These are phyloP conservation scores for Felis catus DNA, from an alignment of 2,113 vertebrate genomes.

Conservation along the genomic window F.catus_Fca126_mat1.0 CM031419.1:211351001-211351500, in stretches of 20 bases:
- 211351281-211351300: too few species aligned
- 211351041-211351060: neutral
- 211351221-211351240: too few species aligned
- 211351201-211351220: too few species aligned
- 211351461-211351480: neutral
- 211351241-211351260: too few species aligned
- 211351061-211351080: neutral
- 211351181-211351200: neutral
- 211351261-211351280: too few species aligned
- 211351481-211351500: neutral
- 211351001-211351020: neutral
- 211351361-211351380: too few species aligned
- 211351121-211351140: neutral
- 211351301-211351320: too few species aligned
- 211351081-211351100: neutral
- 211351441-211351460: neutral
- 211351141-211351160: neutral
- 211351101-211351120: neutral
- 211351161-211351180: neutral
- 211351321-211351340: too few species aligned
- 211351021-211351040: neutral
- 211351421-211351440: neutral
- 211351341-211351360: too few species aligned
- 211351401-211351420: neutral
- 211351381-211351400: neutral